Evolutionary conservation across 2,113 vertebrate genomes (phyloP).

Genomic region (Poeciliopsis turrubarensis): DNA sequence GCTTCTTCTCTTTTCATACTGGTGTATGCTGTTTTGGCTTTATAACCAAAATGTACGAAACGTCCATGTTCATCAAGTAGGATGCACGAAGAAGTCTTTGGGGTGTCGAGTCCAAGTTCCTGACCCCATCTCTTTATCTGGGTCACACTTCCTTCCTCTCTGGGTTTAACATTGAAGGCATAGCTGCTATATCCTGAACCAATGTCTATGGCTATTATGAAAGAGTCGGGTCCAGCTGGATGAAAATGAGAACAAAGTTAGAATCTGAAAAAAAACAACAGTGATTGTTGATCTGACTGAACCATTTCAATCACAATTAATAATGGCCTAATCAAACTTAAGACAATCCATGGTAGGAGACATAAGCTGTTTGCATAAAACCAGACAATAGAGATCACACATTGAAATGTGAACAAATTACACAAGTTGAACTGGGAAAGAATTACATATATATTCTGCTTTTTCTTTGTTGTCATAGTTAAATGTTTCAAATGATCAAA

Average conservation of each 20-base stretch:
- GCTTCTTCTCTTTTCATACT: constrained; percentile 11
- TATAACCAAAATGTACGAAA: constrained; percentile 60
- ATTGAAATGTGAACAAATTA: no score
- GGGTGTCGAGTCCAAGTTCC: constrained; percentile 5
- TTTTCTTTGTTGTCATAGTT: no score
- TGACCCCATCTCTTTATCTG: constrained; percentile 12
- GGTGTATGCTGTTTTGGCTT: constrained; percentile 55
- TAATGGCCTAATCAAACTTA: no score
- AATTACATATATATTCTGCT: no score
- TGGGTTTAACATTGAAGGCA: constrained; percentile 10
- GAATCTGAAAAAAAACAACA: background rate
- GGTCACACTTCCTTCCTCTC: background rate
- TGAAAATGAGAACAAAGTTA: background rate
- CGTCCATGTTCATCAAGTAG: constrained; percentile 49
- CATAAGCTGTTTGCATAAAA: no score
- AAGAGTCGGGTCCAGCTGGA: background rate
- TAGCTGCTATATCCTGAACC: constrained; percentile 22
- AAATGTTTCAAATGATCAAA: no score
- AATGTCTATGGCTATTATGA: constrained; percentile 25
- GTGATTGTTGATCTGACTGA: background rate
- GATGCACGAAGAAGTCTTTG: constrained; percentile 29
- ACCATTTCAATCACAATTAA: background rate
- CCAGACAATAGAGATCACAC: no score
- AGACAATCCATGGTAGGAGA: no score
- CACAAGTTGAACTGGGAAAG: no score